Evolutionary conservation across 2,113 vertebrate genomes (phyloP).

Genomic region (Equus quagga): DNA sequence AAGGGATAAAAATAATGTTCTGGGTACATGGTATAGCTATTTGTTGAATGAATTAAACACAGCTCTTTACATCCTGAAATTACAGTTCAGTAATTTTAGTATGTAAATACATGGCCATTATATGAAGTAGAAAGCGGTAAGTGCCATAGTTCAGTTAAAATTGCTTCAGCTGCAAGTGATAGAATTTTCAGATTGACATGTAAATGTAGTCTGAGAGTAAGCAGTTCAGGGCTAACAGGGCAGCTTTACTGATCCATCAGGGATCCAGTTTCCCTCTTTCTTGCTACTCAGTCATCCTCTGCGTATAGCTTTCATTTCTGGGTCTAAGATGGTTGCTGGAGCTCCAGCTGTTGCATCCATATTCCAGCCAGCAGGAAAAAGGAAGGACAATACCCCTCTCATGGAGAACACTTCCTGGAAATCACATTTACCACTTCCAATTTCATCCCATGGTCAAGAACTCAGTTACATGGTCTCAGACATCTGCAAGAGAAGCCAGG

Average conservation of each 20-base stretch:
- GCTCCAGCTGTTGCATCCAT: not conserved
- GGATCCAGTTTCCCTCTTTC: not conserved
- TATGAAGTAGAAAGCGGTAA: not conserved
- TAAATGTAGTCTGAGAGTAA: not conserved
- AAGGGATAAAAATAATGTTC: not conserved
- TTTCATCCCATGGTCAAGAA: not conserved
- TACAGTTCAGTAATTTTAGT: not conserved
- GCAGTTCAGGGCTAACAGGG: not conserved
- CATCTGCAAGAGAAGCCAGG: not conserved
- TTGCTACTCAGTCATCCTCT: not conserved
- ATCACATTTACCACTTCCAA: not conserved
- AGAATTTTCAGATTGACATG: not conserved
- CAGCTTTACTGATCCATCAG: not conserved
- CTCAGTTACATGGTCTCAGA: not conserved
- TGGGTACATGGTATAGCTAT: not conserved
- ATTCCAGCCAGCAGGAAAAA: not conserved
- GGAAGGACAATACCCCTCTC: not conserved
- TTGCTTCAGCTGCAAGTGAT: not conserved
- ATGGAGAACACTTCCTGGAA: not conserved
- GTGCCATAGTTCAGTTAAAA: not conserved
- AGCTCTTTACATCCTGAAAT: not conserved
- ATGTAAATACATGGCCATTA: not conserved
- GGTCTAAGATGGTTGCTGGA: not conserved
- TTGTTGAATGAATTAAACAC: constrained; percentile 23
- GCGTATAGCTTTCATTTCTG: not conserved